phyloP scores from a whole-genome alignment of 2,797 vertebrate species.

The Chelidonichthys spinosus region DNA sequence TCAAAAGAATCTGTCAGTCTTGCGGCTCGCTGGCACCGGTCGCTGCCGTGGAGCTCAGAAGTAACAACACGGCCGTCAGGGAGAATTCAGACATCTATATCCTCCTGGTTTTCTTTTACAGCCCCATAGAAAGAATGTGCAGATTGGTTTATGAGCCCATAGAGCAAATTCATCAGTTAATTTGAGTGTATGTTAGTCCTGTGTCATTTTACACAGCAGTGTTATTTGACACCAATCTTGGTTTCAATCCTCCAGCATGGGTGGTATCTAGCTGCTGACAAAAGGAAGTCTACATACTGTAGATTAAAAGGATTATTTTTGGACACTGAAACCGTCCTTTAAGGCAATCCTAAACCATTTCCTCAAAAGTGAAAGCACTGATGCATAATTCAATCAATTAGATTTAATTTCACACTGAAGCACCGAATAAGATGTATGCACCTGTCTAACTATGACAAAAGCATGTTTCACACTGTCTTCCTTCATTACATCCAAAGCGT shows the following conservation, averaged over 20 bases:
- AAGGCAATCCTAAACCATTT: not conserved
- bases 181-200: not conserved
- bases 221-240: conserved; percentile 2
- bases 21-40: conserved; percentile 34
- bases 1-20: conserved; percentile 51
- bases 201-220: conserved; percentile 17
- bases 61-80: conserved; percentile 7
- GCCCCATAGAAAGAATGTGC: not conserved
- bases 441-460: not conserved
- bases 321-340: not conserved
- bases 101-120: conserved; percentile 16
- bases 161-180: not conserved
- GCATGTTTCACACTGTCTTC: not conserved
- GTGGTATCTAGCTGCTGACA: conserved; percentile 5
- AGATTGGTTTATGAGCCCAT: not conserved
- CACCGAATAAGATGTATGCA: not conserved
- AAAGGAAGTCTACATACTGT: not conserved
- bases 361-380: not conserved
- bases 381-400: conserved; percentile 9
- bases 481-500: not conserved
- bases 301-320: not conserved
- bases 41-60: conserved; percentile 19
- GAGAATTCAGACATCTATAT: conserved; percentile 29
- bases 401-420: not conserved
- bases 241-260: conserved; percentile 1